Conservation (phyloP, 2,888 invertebrate genomes). For the Chelonus formosanus region DNA sequence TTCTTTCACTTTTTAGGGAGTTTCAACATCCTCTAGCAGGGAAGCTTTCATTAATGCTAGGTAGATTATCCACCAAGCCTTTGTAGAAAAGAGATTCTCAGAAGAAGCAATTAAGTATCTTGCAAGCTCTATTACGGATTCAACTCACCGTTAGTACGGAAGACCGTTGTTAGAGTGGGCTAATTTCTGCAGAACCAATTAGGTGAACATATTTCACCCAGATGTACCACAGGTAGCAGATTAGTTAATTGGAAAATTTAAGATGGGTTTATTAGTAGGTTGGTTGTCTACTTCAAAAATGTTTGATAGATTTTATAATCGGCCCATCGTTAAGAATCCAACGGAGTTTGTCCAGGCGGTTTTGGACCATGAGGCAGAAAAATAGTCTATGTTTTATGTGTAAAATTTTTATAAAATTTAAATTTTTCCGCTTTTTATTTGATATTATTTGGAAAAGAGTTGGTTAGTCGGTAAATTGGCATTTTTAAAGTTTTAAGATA, state of each 20-base stretch:
- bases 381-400: too few species aligned
- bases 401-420: too few species aligned
- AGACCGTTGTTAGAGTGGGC: slow-evolving; percentile 25
- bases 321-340: slow-evolving; percentile 14
- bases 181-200: slow-evolving; percentile 14
- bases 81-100: not conserved
- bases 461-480: too few species aligned
- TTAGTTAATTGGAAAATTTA: not conserved
- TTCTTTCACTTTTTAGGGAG: slow-evolving; percentile 24
- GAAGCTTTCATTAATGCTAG: slow-evolving; percentile 33
- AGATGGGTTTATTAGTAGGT: slow-evolving; percentile 18
- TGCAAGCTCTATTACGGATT: slow-evolving; percentile 22
- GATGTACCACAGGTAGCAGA: slow-evolving; percentile 4
- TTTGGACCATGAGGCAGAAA: too few species aligned
- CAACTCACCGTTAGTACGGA: slow-evolving; percentile 26
- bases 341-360: not conserved
- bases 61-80: slow-evolving; percentile 25
- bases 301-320: slow-evolving; percentile 28
- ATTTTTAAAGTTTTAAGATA: too few species aligned
- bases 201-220: not conserved
- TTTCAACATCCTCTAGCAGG: slow-evolving; percentile 19
- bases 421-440: too few species aligned
- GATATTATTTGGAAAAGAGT: too few species aligned
- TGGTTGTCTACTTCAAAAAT: slow-evolving; percentile 28
- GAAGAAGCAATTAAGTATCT: slow-evolving; percentile 14